These are phyloP conservation scores for Euwallacea similis DNA, from an alignment of 1,140 invertebrate species.

Conservation along the genomic window DNA sequence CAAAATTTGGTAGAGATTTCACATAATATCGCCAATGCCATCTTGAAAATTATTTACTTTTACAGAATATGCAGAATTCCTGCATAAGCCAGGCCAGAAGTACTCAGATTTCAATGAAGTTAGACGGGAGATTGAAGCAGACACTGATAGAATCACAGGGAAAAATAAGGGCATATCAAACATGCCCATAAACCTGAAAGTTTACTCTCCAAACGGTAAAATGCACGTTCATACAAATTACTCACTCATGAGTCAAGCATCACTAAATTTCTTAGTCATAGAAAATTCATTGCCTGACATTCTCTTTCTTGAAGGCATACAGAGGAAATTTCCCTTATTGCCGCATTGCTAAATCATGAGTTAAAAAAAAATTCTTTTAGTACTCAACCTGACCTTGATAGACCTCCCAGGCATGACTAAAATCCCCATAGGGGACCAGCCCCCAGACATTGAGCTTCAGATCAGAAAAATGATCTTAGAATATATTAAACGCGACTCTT, in stretches of 20 bases:
- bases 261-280: too few relatives aligned
- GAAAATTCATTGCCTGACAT: too few relatives aligned
- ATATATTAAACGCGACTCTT: constrained; percentile 91
- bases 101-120: constrained; percentile 96
- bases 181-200: constrained; percentile 97
- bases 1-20: constrained; percentile 68
- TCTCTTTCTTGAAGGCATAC: too few relatives aligned
- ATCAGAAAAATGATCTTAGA: constrained; percentile 94
- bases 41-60: background rate
- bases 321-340: too few relatives aligned
- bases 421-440: constrained; percentile 95
- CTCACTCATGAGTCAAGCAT: too few relatives aligned
- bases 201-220: constrained; percentile 96
- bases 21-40: too few relatives aligned
- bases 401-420: constrained; percentile 96
- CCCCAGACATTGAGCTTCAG: constrained; percentile 88
- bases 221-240: too few relatives aligned
- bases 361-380: constrained; percentile 55
- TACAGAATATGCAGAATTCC: constrained; percentile 95
- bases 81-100: constrained; percentile 97
- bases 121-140: constrained; percentile 95
- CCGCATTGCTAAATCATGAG: too few relatives aligned
- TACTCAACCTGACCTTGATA: constrained; percentile 92
- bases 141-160: constrained; percentile 96
- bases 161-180: constrained; percentile 98